Base-by-base conservation (phyloP, 2,797 vertebrate species). In the Falco berigora region DNA sequence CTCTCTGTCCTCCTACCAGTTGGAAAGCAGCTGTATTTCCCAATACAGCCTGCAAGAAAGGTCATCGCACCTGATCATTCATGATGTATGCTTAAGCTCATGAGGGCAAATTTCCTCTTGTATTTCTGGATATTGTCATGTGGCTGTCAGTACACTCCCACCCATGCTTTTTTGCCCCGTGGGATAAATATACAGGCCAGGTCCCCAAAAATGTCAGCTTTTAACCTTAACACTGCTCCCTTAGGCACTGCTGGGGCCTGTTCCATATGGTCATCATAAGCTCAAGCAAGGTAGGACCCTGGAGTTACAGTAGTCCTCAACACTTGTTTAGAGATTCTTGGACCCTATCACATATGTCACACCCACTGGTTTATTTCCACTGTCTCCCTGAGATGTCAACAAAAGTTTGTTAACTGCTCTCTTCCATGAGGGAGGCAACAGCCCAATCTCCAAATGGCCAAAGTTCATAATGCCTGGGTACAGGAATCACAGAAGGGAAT, bases 321-420 rank as follows among this genome's bases (percentile, higher is more conserved):
- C 30, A 74, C 3, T 10, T 16, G 6, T 67, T 30, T 67, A 24
- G n/a, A 72, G 20, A n/a, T 16, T 86, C 32, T 74, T 69, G 46
- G 47, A 63, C 11, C 1, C 8, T 21, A n/a, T 5, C 1, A 24
- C 22, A 6, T 16, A 42, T 1, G 2, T 30, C 50, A 76, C 4
- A 74, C 3, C 3, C n/a, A n/a, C 8, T 30, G 8, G 9, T 59
- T 88, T 80, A 34, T 63, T 73, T 80, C 10, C 9, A 0, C 59
- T 75, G 19, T 56, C 12, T 61, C 46, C 10, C 5, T 47, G 25
- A 92, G 19, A 32, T 10, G 5, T 24, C 20, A 86, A 8, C 12
- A 69, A 40, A 49, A 6, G 5, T 42, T n/a, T 61, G 7, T 17
- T 46, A 78, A 36, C 12, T 38, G 11, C 8, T 5, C 6, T 47